These are phyloP conservation scores for Diachasma alloeum DNA, from an alignment of 1,140 invertebrate species.

Conservation along the genomic window DNA sequence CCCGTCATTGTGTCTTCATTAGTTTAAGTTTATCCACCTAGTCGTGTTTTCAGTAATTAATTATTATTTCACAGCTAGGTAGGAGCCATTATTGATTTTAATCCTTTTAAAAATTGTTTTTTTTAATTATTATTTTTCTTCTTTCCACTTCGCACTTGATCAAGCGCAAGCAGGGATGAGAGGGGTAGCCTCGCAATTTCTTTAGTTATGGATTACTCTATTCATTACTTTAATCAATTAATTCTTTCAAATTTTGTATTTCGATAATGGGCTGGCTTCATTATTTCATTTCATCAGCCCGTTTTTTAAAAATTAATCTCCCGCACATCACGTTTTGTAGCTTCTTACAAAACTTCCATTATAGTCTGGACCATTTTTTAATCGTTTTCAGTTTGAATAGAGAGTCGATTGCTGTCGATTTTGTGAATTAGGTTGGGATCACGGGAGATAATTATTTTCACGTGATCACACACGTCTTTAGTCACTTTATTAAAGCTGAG, in stretches of 20 bases:
- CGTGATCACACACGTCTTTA: constrained; percentile 7
- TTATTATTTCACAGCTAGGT: constrained; percentile 14
- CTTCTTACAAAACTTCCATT: constrained; percentile 63
- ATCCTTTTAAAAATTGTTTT: not conserved
- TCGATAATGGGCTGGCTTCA: not conserved
- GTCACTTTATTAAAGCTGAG: not conserved
- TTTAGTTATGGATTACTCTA: not conserved
- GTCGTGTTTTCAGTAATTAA: constrained; percentile 4
- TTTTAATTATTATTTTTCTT: not conserved
- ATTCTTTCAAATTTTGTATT: constrained; percentile 1
- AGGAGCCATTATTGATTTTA: constrained; percentile 1
- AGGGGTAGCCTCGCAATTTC: constrained; percentile 6
- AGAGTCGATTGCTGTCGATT: constrained; percentile 39
- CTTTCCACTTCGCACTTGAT: not conserved
- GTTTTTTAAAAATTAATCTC: not conserved
- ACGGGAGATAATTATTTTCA: constrained; percentile 14
- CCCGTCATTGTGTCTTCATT: constrained; percentile 40
- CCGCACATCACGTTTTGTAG: constrained; percentile 42
- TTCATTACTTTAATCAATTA: not conserved
- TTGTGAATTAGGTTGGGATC: not conserved
- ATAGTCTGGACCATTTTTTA: constrained; percentile 54
- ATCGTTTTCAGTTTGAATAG: constrained; percentile 35
- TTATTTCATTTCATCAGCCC: not conserved
- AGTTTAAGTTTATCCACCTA: constrained; percentile 6
- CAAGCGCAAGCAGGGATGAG: not conserved